A percentile compares a stretch with the other conserved stretches of the same genome.
These are phyloP conservation scores for Geothlypis trichas DNA, from an alignment of 2,113 vertebrate species.

Conservation along the genomic window DNA sequence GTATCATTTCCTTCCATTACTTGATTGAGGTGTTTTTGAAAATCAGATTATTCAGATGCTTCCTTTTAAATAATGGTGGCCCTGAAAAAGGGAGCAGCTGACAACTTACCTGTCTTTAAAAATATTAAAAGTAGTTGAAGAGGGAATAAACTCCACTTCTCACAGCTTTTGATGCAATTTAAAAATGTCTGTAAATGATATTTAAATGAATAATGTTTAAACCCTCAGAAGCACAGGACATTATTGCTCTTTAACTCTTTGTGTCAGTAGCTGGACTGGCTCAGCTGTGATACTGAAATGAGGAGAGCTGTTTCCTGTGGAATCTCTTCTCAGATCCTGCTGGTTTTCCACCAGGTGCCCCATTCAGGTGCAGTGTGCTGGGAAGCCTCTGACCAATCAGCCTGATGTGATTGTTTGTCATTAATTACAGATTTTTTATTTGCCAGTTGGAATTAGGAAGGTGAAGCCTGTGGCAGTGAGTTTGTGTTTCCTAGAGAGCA, in stretches of 20 bases:
- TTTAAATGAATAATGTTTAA: neutral
- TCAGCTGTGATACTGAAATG: neutral
- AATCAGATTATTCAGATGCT: neutral
- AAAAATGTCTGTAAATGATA: neutral
- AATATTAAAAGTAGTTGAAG: neutral
- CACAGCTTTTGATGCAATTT: neutral
- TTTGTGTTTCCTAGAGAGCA: neutral
- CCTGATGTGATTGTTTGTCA: neutral
- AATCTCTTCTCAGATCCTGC: neutral
- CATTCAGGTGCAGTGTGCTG: neutral
- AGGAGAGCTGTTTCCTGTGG: neutral
- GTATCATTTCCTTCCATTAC: neutral
- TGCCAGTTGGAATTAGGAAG: neutral
- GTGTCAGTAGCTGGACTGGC: neutral
- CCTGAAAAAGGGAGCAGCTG: neutral
- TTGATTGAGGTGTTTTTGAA: neutral
- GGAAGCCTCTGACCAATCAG: neutral
- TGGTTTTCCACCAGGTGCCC: neutral
- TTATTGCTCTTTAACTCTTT: neutral
- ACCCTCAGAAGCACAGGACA: neutral
- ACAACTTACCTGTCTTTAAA: neutral
- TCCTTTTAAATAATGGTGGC: neutral
- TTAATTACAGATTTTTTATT: neutral
- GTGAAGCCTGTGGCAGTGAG: neutral
- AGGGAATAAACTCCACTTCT: neutral